A percentile compares a stretch with the other conserved stretches of the same genome.
Conservation (phyloP, 2,797 vertebrate species). For the Syngnathus rostellatus region DNA sequence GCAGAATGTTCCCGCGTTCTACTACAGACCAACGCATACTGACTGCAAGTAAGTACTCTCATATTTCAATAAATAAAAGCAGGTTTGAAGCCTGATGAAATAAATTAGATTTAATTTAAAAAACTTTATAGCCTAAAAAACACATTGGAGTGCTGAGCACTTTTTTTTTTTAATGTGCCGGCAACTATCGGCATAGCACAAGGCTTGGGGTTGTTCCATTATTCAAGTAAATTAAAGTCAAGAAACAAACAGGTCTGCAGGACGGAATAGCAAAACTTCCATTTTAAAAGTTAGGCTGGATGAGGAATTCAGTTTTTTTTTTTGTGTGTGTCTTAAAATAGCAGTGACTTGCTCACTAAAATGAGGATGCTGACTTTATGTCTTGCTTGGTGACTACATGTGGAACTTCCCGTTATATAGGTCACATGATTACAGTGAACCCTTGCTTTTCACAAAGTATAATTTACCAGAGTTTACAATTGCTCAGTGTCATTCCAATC, state of each 20-base stretch:
- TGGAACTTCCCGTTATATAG: constrained; percentile 1
- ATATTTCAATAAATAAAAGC: no score
- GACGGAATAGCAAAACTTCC: background rate
- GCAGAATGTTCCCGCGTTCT: constrained; percentile 88
- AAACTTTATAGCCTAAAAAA: constrained; percentile 3
- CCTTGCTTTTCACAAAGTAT: background rate
- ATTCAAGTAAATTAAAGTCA: background rate
- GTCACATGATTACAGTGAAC: background rate
- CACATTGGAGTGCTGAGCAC: background rate
- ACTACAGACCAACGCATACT: constrained; percentile 84
- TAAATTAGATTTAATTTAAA: no score
- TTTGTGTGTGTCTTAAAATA: background rate
- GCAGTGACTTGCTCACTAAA: background rate
- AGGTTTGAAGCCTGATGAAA: no score
- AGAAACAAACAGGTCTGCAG: background rate
- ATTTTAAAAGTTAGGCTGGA: background rate
- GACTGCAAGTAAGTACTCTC: constrained; percentile 85
- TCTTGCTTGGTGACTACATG: background rate
- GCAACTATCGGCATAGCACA: background rate
- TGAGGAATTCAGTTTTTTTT: background rate
- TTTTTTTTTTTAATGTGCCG: background rate
- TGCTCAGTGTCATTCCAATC: no score
- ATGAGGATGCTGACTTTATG: background rate
- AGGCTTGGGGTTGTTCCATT: background rate
- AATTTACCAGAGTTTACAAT: no score